Conservation (phyloP, 2,113 vertebrate genomes). For the Ibidorhyncha struthersii region DNA sequence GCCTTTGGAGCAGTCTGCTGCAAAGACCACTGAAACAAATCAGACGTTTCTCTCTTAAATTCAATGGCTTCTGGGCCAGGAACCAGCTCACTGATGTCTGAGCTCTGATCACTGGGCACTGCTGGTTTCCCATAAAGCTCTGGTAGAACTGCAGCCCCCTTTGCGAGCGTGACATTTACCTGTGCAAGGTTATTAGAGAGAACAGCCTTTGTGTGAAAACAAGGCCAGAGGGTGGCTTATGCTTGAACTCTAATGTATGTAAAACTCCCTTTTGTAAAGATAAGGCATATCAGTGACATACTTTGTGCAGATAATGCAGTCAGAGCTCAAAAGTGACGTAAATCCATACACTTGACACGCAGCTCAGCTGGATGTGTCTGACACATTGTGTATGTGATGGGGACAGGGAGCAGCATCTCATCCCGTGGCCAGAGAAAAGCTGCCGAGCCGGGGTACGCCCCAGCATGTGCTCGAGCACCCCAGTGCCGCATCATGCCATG, state of each 20-base stretch:
- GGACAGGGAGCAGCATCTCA: background rate
- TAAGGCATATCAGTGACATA: background rate
- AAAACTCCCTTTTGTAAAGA: background rate
- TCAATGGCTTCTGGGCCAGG: constrained; percentile 12
- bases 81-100: background rate
- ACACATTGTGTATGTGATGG: background rate
- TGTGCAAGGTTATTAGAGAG: background rate
- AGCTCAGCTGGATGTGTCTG: constrained; percentile 9
- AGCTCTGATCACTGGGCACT: background rate
- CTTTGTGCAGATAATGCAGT: background rate
- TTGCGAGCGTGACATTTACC: background rate
- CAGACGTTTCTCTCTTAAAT: background rate
- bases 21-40: background rate
- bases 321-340: background rate
- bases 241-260: background rate
- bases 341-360: background rate
- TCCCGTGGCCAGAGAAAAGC: background rate
- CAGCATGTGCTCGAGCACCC: background rate
- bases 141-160: background rate
- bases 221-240: background rate
- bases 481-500: rapidly evolving
- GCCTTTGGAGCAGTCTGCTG: background rate
- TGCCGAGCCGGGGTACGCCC: background rate
- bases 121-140: background rate
- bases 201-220: constrained; percentile 23